A percentile compares a stretch with the other conserved stretches of the same genome.
Evolutionary conservation across 2,113 vertebrate genomes (phyloP).

Genomic region (Brevimyrus niger): DNA sequence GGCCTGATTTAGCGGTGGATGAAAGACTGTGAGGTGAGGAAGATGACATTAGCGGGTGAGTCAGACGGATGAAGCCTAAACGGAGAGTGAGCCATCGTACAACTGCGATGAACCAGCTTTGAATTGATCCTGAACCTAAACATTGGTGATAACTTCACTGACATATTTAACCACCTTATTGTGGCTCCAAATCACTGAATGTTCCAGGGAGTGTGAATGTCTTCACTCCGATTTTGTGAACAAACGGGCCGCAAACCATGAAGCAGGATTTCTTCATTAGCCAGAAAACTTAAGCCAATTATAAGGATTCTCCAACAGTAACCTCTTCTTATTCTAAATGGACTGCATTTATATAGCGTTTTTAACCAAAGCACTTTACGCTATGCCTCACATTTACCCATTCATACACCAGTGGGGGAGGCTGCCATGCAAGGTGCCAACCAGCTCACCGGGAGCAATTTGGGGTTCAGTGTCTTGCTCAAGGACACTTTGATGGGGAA

Average conservation of each 20-base stretch:
- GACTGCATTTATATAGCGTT: too few relatives aligned
- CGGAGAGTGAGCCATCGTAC: not conserved
- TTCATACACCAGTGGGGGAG: too few relatives aligned
- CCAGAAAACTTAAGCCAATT: too few relatives aligned
- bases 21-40: not conserved
- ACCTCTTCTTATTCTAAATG: too few relatives aligned
- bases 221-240: not conserved
- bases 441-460: too few relatives aligned
- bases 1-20: not conserved
- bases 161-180: not conserved
- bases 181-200: not conserved
- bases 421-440: too few relatives aligned
- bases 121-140: not conserved
- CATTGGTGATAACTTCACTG: not conserved
- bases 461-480: too few relatives aligned
- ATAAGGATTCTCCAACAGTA: too few relatives aligned
- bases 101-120: not conserved
- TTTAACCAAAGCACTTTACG: too few relatives aligned
- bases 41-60: not conserved
- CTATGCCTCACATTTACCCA: too few relatives aligned
- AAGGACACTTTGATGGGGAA: too few relatives aligned
- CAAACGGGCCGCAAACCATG: too few relatives aligned
- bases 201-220: not conserved
- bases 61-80: not conserved
- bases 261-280: not conserved